Percentiles rank a stretch among this genome's conserved stretches.
phyloP scores from a whole-genome alignment of 1,140 invertebrate species.

The Ridgeia piscesae region DNA sequence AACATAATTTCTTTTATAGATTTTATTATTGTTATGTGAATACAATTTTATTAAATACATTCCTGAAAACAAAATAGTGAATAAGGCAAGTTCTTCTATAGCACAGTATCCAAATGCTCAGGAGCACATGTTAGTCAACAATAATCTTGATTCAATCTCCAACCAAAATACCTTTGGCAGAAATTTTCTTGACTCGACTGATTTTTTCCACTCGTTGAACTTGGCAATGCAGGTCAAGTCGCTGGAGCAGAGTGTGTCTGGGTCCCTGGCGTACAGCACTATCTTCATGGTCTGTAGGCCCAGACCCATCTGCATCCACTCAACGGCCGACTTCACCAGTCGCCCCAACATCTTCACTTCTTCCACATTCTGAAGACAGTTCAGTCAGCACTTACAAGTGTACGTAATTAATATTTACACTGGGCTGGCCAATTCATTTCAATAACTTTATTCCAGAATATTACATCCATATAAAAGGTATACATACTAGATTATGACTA shows the following conservation, averaged over 20 bases:
- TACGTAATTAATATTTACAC: no score
- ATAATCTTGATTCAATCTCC: neutral
- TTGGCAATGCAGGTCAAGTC: slow-evolving; percentile 21
- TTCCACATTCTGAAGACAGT: neutral
- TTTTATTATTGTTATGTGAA: no score
- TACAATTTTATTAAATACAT: no score
- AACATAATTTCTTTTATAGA: no score
- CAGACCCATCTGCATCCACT: slow-evolving; percentile 51
- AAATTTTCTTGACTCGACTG: slow-evolving; percentile 9
- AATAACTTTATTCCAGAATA: no score
- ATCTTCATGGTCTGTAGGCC: slow-evolving; percentile 48
- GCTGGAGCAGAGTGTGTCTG: slow-evolving; percentile 14
- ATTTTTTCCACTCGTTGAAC: slow-evolving; percentile 36
- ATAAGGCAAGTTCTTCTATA: no score
- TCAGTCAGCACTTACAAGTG: neutral
- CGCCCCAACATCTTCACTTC: slow-evolving; percentile 32
- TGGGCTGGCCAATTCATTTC: no score
- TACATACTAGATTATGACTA: no score
- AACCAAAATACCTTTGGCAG: slow-evolving; percentile 6
- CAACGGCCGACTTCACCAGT: slow-evolving; percentile 45
- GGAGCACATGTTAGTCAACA: neutral
- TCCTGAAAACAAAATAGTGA: no score
- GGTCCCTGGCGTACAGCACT: slow-evolving; percentile 39
- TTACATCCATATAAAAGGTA: no score
- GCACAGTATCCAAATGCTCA: no score